Base-by-base conservation (phyloP, 2,888 invertebrate genomes). In the Hirtodrosophila trivittata region DNA sequence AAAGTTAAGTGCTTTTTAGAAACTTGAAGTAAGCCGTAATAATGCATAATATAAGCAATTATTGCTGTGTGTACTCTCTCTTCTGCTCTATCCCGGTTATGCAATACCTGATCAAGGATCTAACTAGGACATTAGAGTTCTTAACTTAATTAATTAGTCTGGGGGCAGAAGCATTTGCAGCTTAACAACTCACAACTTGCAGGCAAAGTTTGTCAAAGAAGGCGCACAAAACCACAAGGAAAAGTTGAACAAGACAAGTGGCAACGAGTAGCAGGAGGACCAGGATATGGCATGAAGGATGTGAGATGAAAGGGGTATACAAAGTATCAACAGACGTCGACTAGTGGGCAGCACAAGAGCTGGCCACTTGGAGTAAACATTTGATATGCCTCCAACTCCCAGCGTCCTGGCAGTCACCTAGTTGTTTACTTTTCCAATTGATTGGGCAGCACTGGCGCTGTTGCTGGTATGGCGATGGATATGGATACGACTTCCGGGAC, bases 341-440 rank as follows among this genome's bases (percentile, higher is more conserved):
- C 43, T 32, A 38, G 41, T n/a, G n/a, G n/a, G n/a, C n/a, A n/a
- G n/a, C n/a, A n/a, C 60, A 60, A 52, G 43, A 51, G 43, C 16
- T 39, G 52, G 58, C 52, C 46, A 54, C 46, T 65, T 54, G 52
- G 33, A 35, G 67, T 37, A 45, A 73, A 56, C 74, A 66, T 69
- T 65, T 62, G 72, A 77, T 72, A 68, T 54, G 60, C 56, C n/a
- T 16, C 12, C 16, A 28, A 6, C n/a, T 8, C 5, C 26, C 14
- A 33, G 7, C 52, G 45, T 28, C 28, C 55, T 16, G 13, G 38
- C 21, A 25, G 32, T 16, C 43, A 50, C 30, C 57, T 65, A 60
- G 59, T 64, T 83, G 80, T 80, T 80, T 80, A 80, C 84, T 77
- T 80, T 80, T 83, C 84, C 84, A 66, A 72, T 69, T 80, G 81